A percentile compares a stretch with the other conserved stretches of the same genome.
phyloP scores from a whole-genome alignment of 1,140 invertebrate species.

The Drosophila pandora region DNA sequence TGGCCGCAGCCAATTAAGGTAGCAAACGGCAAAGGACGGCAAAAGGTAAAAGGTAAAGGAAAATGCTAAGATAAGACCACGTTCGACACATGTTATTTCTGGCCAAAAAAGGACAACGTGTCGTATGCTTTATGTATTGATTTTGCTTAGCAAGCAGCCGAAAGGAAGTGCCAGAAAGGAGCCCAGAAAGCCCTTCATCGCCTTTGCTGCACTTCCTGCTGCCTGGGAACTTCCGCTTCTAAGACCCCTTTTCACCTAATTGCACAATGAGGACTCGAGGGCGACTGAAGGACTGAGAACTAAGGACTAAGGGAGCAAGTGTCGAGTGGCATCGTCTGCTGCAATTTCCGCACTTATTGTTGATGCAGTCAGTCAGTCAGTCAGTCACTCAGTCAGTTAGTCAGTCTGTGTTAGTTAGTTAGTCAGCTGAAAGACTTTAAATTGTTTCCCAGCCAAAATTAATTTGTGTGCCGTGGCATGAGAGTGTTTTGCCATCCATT shows the following conservation, averaged over 20 bases:
- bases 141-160: constrained; percentile 64
- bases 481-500: constrained; percentile 37
- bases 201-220: constrained; percentile 67
- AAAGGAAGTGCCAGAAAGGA: not conserved
- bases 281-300: constrained; percentile 2
- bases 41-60: not conserved
- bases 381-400: constrained; percentile 17
- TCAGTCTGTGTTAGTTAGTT: constrained; percentile 3
- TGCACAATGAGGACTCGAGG: constrained; percentile 61
- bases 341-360: constrained; percentile 76
- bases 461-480: constrained; percentile 57
- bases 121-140: constrained; percentile 72
- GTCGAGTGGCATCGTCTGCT: constrained; percentile 57
- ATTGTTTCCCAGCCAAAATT: constrained; percentile 73
- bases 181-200: constrained; percentile 33
- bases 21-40: constrained; percentile 47
- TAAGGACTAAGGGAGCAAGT: constrained; percentile 12
- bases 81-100: constrained; percentile 45
- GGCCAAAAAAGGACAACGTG: constrained; percentile 38
- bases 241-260: constrained; percentile 65
- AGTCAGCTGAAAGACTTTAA: constrained; percentile 66
- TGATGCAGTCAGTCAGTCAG: constrained; percentile 45
- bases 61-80: constrained; percentile 38
- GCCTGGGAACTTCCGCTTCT: constrained; percentile 54
- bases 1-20: constrained; percentile 73